Evolutionary conservation across 2,888 invertebrate genomes (phyloP), one percentile per base, ranked within the genome.

Genomic region (Busseola fusca): DNA sequence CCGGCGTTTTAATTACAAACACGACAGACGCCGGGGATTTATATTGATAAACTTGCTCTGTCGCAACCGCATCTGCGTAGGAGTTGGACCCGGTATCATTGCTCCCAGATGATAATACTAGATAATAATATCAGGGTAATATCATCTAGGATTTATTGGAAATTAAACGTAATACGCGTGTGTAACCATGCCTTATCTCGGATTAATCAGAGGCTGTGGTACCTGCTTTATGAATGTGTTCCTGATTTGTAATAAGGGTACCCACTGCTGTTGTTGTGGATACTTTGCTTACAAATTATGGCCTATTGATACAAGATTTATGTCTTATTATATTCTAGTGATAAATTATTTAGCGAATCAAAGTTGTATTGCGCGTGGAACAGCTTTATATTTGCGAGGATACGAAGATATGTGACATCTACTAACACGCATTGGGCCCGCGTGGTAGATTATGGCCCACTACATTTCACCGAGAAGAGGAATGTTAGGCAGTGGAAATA

Each of bases 91-190:
- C 42, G 37, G 40, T 69, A 66, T 69, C 59, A 69, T 59, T 54
- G 52, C 67, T 45, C 60, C 69, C 50, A 76, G 77, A 76, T 76
- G 37, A 77, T 81, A 65, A 71, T 71, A 71, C 77, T 81, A 76
- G 82, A 81, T 79, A 77, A 64, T 81, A 72, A 81, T 66, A 71
- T 64, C 78, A 45, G 63, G 52, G 73, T 56, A 73, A 79, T 77
- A 79, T 81, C 66, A 60, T 64, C 69, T 64, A 64, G 59, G 60
- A 58, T 66, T 72, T 81, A 79, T 78, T 81, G 50, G 65, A 67
- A 81, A 78, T 69, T 78, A 81, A 54, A 67, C 64, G 63, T 54
- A 81, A 63, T 78, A 58, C 16, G 66, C 67, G 66, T 57, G 72
- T 72, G 57, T 34, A 62, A 62, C 40, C 30, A 67, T 10, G 63